These are phyloP conservation scores for Lagria hirta DNA, from an alignment of 2,888 invertebrate species.

Conservation along the genomic window DNA sequence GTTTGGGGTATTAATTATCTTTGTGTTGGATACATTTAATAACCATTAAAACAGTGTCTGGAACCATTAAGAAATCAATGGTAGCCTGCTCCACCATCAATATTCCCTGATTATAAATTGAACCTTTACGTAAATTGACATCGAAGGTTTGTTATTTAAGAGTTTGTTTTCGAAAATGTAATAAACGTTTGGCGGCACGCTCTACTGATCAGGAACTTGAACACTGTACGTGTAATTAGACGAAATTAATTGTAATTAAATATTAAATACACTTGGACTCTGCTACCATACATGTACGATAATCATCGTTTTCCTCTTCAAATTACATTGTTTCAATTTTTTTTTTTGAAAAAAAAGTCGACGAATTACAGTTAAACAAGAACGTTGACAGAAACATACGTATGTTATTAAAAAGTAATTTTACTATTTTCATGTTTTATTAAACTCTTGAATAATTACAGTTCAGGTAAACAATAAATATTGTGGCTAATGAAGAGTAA, in stretches of 20 bases:
- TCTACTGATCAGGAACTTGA: slow-evolving; percentile 41
- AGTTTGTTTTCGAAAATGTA: no score
- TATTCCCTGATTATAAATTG: no score
- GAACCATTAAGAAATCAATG: slow-evolving; percentile 11
- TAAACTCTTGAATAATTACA: slow-evolving; percentile 28
- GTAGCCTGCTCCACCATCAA: no score
- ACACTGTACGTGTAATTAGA: slow-evolving; percentile 39
- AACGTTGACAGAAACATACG: slow-evolving; percentile 31
- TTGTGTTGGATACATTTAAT: slow-evolving; percentile 5
- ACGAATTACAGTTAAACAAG: slow-evolving; percentile 28
- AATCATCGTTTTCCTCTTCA: slow-evolving; percentile 43
- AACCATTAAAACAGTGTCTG: slow-evolving; percentile 2
- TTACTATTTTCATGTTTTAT: slow-evolving; percentile 33
- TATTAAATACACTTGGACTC: slow-evolving; percentile 42
- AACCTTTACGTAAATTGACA: no score
- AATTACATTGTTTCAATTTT: slow-evolving; percentile 45
- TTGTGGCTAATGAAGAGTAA: no score
- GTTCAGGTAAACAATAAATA: no score
- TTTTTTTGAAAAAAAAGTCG: slow-evolving; percentile 34
- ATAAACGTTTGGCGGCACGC: no score
- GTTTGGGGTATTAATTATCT: slow-evolving; percentile 6
- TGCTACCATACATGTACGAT: slow-evolving; percentile 39
- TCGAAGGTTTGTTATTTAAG: no score
- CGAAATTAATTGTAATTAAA: slow-evolving; percentile 45
- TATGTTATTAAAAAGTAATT: slow-evolving; percentile 40